Base-by-base conservation (phyloP, 2,113 vertebrate genomes). In the Gasterosteus nipponicus region DNA sequence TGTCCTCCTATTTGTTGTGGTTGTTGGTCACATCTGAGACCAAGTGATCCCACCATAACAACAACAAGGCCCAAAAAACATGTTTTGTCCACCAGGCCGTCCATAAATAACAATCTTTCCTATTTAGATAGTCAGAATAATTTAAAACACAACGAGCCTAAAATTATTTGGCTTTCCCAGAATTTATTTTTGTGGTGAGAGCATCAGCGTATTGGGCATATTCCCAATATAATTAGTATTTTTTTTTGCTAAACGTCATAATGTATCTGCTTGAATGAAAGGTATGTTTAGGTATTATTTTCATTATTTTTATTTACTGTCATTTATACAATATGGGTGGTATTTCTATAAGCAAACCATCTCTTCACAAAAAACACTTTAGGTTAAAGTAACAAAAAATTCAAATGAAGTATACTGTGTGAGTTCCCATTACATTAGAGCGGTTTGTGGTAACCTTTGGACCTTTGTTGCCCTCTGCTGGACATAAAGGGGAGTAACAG, bases 401-500 rank as follows among this genome's bases (percentile, higher is more conserved):
- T 47, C 0, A 5, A 35, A 38, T 11, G 3, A 29, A 16, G 61
- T 22, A 12, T 18, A 39, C 3, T 46, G 18, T 38, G n/a, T 12
- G 19, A 56, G 12, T 44, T 63, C 38, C 4, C n/a, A 49, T 2
- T 35, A 31, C 42, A 51, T 76, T 15, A n/a, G 3, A 33, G 18
- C 6, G 0, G 12, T 35, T 54, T 68, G 16, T 26, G 65, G 9
- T 56, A 0, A 69, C 44, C 29, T 31, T 8, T n/a, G 31, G 56
- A 35, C 44, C 0, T 69, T 0, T 88, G 75, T 81, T 76, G 42
- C 81, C 86, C 86, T 82, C 87, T 81, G 19, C 64, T 89, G 89
- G 76, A 80, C 11, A 41, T 19, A 26, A 33, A 1, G 1, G 22
- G 41, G 35, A 22, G 1, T 0, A 70, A 35, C 54, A 77, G 57